Conservation (phyloP, 1,140 invertebrate genomes). For the Pomacea maculata region DNA sequence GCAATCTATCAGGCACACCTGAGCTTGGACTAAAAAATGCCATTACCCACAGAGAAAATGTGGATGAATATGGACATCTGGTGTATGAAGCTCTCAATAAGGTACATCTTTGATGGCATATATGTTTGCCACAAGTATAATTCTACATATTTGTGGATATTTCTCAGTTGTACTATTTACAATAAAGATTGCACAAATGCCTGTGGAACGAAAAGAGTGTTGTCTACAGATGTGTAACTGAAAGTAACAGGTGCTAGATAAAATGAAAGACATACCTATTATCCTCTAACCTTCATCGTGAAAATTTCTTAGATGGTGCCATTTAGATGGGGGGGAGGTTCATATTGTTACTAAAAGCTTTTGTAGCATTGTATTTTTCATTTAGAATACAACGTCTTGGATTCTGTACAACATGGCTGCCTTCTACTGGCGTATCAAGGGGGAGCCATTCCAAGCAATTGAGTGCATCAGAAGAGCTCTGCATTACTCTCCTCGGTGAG, state of each 20-base stretch:
- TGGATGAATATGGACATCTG: slow-evolving; percentile 75
- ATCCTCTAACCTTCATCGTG: no score
- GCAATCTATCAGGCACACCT: slow-evolving; percentile 73
- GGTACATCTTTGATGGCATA: slow-evolving; percentile 35
- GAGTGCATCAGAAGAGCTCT: slow-evolving; percentile 84
- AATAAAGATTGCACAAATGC: no score
- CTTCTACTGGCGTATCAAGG: slow-evolving; percentile 85
- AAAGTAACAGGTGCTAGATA: no score
- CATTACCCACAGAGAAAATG: slow-evolving; percentile 72
- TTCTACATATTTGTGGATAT: not conserved
- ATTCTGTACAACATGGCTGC: slow-evolving; percentile 84
- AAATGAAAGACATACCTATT: no score
- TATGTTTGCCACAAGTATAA: not conserved
- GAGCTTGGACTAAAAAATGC: slow-evolving; percentile 75
- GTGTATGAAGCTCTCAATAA: slow-evolving; percentile 72
- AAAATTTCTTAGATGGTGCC: no score
- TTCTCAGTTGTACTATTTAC: no score
- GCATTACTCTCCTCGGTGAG: slow-evolving; percentile 79
- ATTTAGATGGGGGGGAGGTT: no score
- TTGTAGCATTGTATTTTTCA: slow-evolving; percentile 29
- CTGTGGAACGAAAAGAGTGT: no score
- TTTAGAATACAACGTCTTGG: slow-evolving; percentile 81
- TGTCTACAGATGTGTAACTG: no score
- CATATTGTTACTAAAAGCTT: not conserved
- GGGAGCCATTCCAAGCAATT: slow-evolving; percentile 79